These are phyloP conservation scores for Latrodectus hesperus DNA, from an alignment of 2,888 invertebrate genomes.

Conservation along the genomic window DNA sequence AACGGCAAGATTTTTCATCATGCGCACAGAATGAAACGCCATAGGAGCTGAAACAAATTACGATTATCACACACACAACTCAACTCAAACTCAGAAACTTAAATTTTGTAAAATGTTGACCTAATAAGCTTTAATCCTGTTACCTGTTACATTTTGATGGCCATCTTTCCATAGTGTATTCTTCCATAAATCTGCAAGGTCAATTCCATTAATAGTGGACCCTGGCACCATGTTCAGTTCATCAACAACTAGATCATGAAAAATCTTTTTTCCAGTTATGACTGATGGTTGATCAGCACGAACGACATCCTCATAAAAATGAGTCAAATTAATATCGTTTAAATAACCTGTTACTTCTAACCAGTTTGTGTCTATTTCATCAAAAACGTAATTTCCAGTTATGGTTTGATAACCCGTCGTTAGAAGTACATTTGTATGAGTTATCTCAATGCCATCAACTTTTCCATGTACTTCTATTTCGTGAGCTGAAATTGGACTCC, in stretches of 20 bases:
- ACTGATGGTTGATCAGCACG: slow-evolving; percentile 31
- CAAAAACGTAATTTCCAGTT: slow-evolving; percentile 40
- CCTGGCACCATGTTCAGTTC: slow-evolving; percentile 40
- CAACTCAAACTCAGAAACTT: not conserved
- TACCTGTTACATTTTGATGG: slow-evolving; percentile 62
- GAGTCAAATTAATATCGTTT: slow-evolving; percentile 55
- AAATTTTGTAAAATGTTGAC: not conserved
- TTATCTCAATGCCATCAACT: slow-evolving; percentile 63
- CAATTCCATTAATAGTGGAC: slow-evolving; percentile 53
- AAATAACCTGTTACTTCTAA: slow-evolving; percentile 26
- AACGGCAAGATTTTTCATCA: slow-evolving; percentile 30
- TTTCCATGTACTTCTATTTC: slow-evolving; percentile 53
- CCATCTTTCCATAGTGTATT: slow-evolving; percentile 65
- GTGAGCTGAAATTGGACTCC: slow-evolving; percentile 1
- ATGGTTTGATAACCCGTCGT: slow-evolving; percentile 60
- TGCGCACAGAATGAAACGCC: slow-evolving; percentile 26
- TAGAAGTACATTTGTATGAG: slow-evolving; percentile 42
- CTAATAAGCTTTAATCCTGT: not conserved
- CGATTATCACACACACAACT: not conserved
- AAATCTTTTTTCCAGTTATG: slow-evolving; percentile 55
- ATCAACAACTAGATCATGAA: slow-evolving; percentile 36
- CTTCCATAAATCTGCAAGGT: slow-evolving; percentile 65
- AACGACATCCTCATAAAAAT: slow-evolving; percentile 56
- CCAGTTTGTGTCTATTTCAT: slow-evolving; percentile 22
- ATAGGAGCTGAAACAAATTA: slow-evolving; percentile 34